Evolutionary conservation across 2,113 vertebrate species (phyloP).

Genomic region (Phylloscopus trochilus): DNA sequence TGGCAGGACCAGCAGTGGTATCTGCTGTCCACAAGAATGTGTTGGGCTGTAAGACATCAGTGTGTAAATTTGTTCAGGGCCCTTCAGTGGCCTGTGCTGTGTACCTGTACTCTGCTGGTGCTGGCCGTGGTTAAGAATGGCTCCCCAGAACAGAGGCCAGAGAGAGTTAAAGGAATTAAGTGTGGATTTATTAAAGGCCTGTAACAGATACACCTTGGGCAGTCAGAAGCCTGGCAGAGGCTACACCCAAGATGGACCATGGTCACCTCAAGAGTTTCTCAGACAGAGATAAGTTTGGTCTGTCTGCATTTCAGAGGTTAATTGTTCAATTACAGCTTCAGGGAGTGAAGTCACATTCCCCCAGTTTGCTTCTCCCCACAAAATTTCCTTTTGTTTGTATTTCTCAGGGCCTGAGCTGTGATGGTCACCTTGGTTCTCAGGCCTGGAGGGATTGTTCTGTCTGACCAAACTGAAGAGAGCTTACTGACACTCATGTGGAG

Average conservation of each 20-base stretch:
- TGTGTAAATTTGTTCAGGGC: not conserved
- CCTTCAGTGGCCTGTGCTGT: not conserved
- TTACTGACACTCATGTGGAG: not conserved
- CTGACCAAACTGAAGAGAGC: not conserved
- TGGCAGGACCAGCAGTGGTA: not conserved
- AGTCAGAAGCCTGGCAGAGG: not conserved
- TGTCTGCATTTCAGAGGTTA: not conserved
- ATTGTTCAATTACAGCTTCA: not conserved
- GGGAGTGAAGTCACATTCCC: not conserved
- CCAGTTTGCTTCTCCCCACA: not conserved
- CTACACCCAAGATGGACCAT: not conserved
- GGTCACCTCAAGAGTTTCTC: not conserved
- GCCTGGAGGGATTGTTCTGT: not conserved
- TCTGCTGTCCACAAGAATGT: not conserved
- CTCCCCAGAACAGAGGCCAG: not conserved
- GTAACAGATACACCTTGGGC: not conserved
- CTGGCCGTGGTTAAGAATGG: rapidly evolving
- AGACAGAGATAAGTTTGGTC: not conserved
- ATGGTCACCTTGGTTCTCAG: not conserved
- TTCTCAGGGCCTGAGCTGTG: not conserved
- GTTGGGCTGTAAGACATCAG: not conserved
- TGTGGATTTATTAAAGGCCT: not conserved
- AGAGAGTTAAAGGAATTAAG: not conserved
- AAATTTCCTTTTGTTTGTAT: not conserved
- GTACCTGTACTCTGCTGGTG: not conserved